Evolutionary conservation across 2,888 invertebrate species (phyloP), one percentile per base, ranked within the genome.

Genomic region (Belgica antarctica): DNA sequence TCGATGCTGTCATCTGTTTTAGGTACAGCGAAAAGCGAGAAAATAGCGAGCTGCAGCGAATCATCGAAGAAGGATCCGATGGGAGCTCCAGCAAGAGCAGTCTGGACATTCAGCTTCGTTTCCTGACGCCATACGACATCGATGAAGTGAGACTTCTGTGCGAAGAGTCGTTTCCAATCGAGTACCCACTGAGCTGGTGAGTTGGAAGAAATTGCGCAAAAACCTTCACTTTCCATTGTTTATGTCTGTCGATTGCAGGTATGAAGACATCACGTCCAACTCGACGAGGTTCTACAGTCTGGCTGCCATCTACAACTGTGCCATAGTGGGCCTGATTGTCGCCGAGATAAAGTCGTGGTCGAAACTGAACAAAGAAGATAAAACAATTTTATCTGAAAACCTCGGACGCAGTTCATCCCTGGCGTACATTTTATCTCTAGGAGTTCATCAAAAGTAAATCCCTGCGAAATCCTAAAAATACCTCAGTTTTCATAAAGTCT

Each of bases 281-380:
- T 62, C 62, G n/a, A n/a, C 27, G 15, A 27, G 62, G 24, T 62
- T 62, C 19, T 36, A 28, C 15, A 62, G 36, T 22, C 28, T 62
- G 3, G 62, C 62, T 10, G 62, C 62, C 10, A 24, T 62, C 12
- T 62, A 62, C n/a, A 36, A 62, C 10, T 62, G 15, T 17, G 28
- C 22, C 10, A 62, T 62, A n/a, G 62, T 62, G n/a, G 62, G 62
- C 17, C 19, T 62, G 1, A 10, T 62, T 12, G 62, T 62, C 10
- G 62, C 36, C 4, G 62, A 62, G n/a, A 36, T 62, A 1, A 62
- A 62, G 34, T 24, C 22, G 22, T 62, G 59, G 59, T 27, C 25
- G 27, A 59, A 59, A 15, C 59, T 59, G 10, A 59, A 59, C 27
- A 59, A 59, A 27, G 59, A 59, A 15, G 59, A 59, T 10, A 59